Evolutionary conservation across 1,140 invertebrate genomes (phyloP), one percentile per base, ranked within the genome.

Genomic region (Xylocopa sonorina): DNA sequence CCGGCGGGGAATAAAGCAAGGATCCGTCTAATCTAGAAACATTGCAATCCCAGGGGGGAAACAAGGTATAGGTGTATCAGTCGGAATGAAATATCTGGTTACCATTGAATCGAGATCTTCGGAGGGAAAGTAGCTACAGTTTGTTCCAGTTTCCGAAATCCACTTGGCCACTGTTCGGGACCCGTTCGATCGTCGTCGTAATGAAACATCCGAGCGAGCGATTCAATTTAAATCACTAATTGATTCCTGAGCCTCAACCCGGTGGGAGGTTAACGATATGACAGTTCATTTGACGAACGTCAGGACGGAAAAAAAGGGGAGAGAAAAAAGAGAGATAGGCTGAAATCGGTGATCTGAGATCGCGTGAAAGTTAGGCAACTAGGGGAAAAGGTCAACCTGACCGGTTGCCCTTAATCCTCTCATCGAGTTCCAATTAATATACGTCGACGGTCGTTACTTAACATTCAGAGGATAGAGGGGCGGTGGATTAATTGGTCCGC

Each of bases 381-480:
- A 9, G 27, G 21, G 50, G 18, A 69, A 69, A 69, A 57, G 51
- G 68, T 71, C 68, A 43, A 18, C 46, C 21, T 0, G 24, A n/a
- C 32, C 50, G 18, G 38, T n/a, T 29, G 53, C 71, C 71, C 74
- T 83, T 83, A 84, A 80, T 84, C 81, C 69, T 53, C 69, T 72
- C 76, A 50, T 83, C 69, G 76, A 60, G 57, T 83, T 83, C 29
- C 81, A 84, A 84, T 84, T 84, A 84, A 78, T 84, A 78, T 43
- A 38, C 43, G 66, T 60, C 43, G 24, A 10, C 55, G 2, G 34
- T 27, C 12, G 51, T 50, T 57, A 60, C 60, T 62, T 46, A 51
- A 71, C 66, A 71, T 60, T 29, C 43, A n/a, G 53, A 21, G 16
- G 34, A 14, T 24, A 21, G 24, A 34, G 16, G 34, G n/a, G 48